phyloP scores from a whole-genome alignment of 23 tunicate genomes.

The Styela plicata region DNA sequence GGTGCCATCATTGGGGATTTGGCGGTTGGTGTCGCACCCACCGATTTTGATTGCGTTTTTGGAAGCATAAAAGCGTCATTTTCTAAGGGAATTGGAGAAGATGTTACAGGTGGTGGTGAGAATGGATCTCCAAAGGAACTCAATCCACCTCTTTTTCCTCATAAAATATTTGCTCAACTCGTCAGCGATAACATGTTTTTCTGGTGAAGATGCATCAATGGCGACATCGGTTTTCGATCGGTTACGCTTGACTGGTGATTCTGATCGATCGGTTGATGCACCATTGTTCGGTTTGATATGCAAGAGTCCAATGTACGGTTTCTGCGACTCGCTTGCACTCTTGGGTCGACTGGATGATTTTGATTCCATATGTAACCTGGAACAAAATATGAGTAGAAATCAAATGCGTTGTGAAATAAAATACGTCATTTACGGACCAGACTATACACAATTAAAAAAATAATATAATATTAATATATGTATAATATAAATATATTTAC shows the following conservation, averaged over 20 bases:
- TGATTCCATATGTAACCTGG: neutral
- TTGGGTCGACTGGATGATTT: neutral
- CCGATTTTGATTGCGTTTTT: neutral
- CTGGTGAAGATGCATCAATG: neutral
- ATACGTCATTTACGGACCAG: no score
- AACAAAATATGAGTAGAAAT: neutral
- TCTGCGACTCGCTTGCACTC: neutral
- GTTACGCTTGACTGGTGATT: neutral
- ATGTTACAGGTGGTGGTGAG: neutral
- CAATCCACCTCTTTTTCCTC: conserved; percentile 3
- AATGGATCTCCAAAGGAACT: neutral
- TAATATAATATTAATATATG: no score
- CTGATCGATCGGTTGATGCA: neutral
- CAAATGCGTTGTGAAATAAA: neutral
- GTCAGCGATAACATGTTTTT: neutral
- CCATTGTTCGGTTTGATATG: neutral
- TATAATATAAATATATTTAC: no score
- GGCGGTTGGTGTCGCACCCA: conserved; percentile 2
- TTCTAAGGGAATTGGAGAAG: neutral
- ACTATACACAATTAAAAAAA: no score
- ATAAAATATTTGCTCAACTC: neutral
- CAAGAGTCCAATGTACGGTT: neutral
- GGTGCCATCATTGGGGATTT: conserved; percentile 13
- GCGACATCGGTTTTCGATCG: neutral
- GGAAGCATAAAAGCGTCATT: neutral